Evolutionary conservation across 2,113 vertebrate genomes (phyloP), one percentile per base, ranked within the genome.

Genomic region (Gila orcuttii): DNA sequence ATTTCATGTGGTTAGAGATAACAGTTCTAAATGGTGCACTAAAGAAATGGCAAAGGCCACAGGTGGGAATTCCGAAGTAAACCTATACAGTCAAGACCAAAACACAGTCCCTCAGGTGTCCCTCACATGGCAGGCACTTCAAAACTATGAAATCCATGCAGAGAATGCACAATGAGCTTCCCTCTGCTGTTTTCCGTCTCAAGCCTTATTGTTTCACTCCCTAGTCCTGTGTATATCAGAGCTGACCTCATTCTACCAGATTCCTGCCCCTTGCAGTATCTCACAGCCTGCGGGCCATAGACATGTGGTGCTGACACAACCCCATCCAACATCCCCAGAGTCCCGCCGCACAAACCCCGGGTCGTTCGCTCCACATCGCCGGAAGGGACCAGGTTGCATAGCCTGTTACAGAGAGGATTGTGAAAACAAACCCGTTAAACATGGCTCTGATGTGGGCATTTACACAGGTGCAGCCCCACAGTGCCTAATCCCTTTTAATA

Each of bases 191-290:
- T 81, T 66, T 86, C 31, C 6, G 2, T 66, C 64, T 82, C 71
- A 83, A 42, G 42, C 75, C 84, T 59, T 75, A 28, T 76, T 86
- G 66, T 42, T 79, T 87, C 42, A 21, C 74, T 83, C 80, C 77
- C 86, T 69, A 79, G 88, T 86, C 68, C 75, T 79, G 80, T 57
- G 25, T 88, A 88, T 89, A 80, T 86, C 86, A 86, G 83, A 85
- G 73, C 73, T 92, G 91, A 90, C 88, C 91, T 93, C 90, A 92
- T 91, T 91, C 88, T 87, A 91, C 89, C 89, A 91, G 89, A 93
- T 86, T 85, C 60, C 11, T 83, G 88, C 87, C 89, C 87, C 88
- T 87, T 88, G 86, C 89, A 82, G 81, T 87, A 87, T 91, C 91
- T 81, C 62, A 88, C 45, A 91, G 86, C 89, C 90, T 89, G 82